Conservation (phyloP, 2,113 vertebrate species). For the Platichthys flesus region DNA sequence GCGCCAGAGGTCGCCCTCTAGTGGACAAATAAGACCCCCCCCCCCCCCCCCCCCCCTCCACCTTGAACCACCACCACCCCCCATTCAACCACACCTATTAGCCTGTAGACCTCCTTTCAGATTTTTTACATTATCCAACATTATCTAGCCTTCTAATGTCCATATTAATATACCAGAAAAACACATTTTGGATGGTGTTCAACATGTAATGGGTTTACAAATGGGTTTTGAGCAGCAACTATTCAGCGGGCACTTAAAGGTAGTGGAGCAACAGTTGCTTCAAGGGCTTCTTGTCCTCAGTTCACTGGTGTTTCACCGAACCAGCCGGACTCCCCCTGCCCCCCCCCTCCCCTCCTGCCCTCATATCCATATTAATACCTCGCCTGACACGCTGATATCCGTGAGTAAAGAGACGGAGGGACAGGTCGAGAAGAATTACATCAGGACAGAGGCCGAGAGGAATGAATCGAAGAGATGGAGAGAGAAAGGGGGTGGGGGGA, state of each 20-base stretch:
- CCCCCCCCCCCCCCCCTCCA: too few species aligned
- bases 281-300: constrained; percentile 25
- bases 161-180: not conserved
- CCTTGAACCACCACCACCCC: not conserved
- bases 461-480: constrained; percentile 16
- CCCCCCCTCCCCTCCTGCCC: not conserved
- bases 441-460: constrained; percentile 12
- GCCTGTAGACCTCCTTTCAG: not conserved
- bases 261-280: constrained; percentile 19
- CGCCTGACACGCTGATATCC: constrained; percentile 28
- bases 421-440: constrained; percentile 26
- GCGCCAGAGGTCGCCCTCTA: constrained; percentile 72
- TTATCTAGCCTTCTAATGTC: too few species aligned
- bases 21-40: constrained; percentile 53
- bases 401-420: constrained; percentile 3
- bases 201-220: not conserved
- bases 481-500: not conserved
- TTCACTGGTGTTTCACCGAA: not conserved
- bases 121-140: not conserved
- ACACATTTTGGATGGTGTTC: not conserved
- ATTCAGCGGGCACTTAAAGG: constrained; percentile 21
- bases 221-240: not conserved
- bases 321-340: not conserved
- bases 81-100: constrained; percentile 6
- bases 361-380: constrained; percentile 23